Conservation (phyloP, 2,888 invertebrate genomes). For the Aelia acuminata region DNA sequence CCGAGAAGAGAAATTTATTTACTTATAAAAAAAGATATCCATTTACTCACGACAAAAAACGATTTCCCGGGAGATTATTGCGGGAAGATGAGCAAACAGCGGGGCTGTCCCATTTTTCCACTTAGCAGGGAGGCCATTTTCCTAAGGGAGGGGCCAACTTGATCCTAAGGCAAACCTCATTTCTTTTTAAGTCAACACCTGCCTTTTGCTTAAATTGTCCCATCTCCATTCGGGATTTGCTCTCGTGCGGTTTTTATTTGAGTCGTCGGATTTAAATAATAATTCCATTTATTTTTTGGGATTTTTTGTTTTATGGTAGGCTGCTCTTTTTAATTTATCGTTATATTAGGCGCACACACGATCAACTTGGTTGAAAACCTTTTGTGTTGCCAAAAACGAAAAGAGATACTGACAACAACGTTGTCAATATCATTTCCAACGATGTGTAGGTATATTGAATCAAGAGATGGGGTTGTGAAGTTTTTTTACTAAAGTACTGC, state of each 20-base stretch:
- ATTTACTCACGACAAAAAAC: slow-evolving; percentile 22
- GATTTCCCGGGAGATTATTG: slow-evolving; percentile 45
- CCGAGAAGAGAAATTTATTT: background rate
- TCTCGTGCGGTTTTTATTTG: background rate
- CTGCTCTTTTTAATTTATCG: background rate
- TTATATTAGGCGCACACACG: too few relatives aligned
- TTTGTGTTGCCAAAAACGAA: too few relatives aligned
- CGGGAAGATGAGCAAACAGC: background rate
- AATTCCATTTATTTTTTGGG: slow-evolving; percentile 15
- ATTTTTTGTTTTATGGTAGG: background rate
- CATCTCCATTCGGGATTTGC: background rate
- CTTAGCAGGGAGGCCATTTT: slow-evolving; percentile 30
- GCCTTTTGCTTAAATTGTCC: slow-evolving; percentile 11
- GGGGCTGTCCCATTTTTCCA: slow-evolving; percentile 40
- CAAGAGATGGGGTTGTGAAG: too few relatives aligned
- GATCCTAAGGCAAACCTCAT: slow-evolving; percentile 49
- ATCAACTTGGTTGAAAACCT: too few relatives aligned
- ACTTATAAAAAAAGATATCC: slow-evolving; percentile 41
- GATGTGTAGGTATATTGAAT: too few relatives aligned
- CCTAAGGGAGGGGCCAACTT: slow-evolving; percentile 10
- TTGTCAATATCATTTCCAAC: too few relatives aligned
- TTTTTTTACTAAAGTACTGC: too few relatives aligned
- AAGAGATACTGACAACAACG: too few relatives aligned
- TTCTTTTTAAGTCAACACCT: slow-evolving; percentile 55
- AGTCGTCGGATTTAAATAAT: background rate